Evolutionary conservation across 2,797 vertebrate genomes (phyloP), one percentile per base, ranked within the genome.

Genomic region (Malurus leucopterus): DNA sequence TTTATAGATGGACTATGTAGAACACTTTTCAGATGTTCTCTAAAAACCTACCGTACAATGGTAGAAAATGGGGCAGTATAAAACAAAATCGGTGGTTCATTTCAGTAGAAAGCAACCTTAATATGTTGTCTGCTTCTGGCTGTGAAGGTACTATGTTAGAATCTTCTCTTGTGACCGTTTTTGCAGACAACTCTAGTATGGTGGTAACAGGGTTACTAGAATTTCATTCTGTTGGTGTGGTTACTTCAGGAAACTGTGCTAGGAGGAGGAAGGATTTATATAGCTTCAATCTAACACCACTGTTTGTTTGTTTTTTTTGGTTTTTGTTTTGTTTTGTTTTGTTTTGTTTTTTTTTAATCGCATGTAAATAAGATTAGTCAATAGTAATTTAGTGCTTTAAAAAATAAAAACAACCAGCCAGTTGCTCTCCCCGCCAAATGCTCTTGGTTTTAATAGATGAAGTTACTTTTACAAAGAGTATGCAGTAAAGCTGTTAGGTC

Each of bases 351-450:
- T 36, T 36, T 36, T 36, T 36, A 5, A 36, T 36, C 36, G 11
- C 36, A 36, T 36, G 36, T 36, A n/a, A 43, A 63, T 46, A 57
- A 61, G 38, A 12, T 57, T 50, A 89, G 34, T 20, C 67, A 61
- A 68, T 43, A 63, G 3, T 70, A 21, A 55, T 81, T 47, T 65
- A 41, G 10, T 6, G 1, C 34, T 85, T 67, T 21, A 49, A 69
- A 59, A 86, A 62, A 2, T 12, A 29, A 40, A 10, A 7, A 0
- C 32, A 30, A n/a, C 1, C 6, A 27, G 41, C 2, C 3, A 16
- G 2, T 30, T 3, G 0, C 4, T 15, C 2, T 5, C 0, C 13
- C 2, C 2, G 12, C 1, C 9, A 11, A 2, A 24, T 73, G 12
- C n/a, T 47, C 23, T 57, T 50, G 8, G 5, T 63, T 79, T 80